Conservation (phyloP, 2,113 vertebrate genomes). For the Rhabdornis inornatus region DNA sequence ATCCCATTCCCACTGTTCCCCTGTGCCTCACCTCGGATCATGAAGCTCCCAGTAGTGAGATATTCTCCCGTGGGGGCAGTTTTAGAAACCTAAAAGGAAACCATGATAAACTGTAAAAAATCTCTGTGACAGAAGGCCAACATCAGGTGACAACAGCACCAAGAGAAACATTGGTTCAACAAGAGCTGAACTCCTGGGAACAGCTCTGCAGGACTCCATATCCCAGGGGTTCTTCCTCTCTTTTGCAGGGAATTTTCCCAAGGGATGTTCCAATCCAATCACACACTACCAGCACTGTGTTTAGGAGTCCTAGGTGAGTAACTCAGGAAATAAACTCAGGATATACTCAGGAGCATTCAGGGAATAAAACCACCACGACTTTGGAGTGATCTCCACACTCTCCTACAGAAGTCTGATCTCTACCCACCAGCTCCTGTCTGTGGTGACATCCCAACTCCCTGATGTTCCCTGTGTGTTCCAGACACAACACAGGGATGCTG, state of each 20-base stretch:
- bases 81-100: conserved; percentile 86
- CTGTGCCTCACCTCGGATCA: conserved; percentile 90
- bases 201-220: neutral
- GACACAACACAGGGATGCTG: neutral
- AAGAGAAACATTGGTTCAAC: neutral
- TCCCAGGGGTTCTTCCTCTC: neutral
- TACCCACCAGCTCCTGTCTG: rapidly evolving
- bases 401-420: rapidly evolving
- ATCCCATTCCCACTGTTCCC: neutral
- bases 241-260: neutral
- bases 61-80: conserved; percentile 97
- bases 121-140: neutral
- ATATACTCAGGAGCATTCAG: neutral
- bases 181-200: neutral
- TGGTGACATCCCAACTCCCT: neutral
- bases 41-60: conserved; percentile 97
- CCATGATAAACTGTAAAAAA: rapidly evolving
- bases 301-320: neutral
- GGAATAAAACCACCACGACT: neutral
- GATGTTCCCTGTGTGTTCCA: neutral
- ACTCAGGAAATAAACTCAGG: neutral
- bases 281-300: rapidly evolving
- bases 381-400: rapidly evolving
- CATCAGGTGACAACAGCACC: rapidly evolving
- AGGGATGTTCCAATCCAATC: neutral